Percentiles rank a stretch among this genome's conserved stretches.
phyloP scores from a whole-genome alignment of 2,113 vertebrate genomes.

The Colistium nudipinnis region DNA sequence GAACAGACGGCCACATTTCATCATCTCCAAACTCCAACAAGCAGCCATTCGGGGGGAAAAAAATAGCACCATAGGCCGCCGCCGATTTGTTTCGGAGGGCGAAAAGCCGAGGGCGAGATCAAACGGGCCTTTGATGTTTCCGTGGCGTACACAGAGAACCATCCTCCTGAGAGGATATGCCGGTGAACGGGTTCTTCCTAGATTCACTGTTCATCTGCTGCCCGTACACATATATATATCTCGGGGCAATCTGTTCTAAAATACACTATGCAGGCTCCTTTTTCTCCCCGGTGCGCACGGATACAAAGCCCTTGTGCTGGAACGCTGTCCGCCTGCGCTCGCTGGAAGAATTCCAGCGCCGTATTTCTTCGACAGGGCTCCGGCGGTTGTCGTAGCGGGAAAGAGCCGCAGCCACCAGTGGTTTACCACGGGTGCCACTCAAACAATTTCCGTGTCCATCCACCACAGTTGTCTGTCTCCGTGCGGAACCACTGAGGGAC shows the following conservation, averaged over 20 bases:
- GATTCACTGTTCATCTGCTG: conserved; percentile 66
- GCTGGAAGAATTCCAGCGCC: conserved; percentile 46
- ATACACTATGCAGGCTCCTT: conserved; percentile 28
- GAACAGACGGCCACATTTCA: conserved; percentile 72
- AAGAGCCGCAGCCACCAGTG: conserved; percentile 24
- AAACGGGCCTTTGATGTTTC: conserved; percentile 77
- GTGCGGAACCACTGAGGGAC: not conserved
- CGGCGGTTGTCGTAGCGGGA: conserved; percentile 18
- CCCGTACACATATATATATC: conserved; percentile 56
- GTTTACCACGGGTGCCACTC: conserved; percentile 8
- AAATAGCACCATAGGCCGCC: conserved; percentile 40
- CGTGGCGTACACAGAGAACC: conserved; percentile 63
- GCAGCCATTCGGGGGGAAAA: conserved; percentile 51
- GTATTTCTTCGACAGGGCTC: conserved; percentile 30
- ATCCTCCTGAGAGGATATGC: conserved; percentile 54
- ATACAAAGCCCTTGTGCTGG: conserved; percentile 32
- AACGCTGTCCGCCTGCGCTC: conserved; percentile 24
- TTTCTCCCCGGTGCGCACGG: conserved; percentile 14
- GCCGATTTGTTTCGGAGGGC: conserved; percentile 71
- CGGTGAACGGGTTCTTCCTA: conserved; percentile 51
- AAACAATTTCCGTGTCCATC: conserved; percentile 24
- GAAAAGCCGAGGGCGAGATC: conserved; percentile 69
- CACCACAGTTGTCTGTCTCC: conserved; percentile 1
- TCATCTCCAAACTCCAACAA: conserved; percentile 73
- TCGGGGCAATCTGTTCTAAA: conserved; percentile 37